phyloP scores from a whole-genome alignment of 1,140 invertebrate species.

The Leguminivora glycinivorella region DNA sequence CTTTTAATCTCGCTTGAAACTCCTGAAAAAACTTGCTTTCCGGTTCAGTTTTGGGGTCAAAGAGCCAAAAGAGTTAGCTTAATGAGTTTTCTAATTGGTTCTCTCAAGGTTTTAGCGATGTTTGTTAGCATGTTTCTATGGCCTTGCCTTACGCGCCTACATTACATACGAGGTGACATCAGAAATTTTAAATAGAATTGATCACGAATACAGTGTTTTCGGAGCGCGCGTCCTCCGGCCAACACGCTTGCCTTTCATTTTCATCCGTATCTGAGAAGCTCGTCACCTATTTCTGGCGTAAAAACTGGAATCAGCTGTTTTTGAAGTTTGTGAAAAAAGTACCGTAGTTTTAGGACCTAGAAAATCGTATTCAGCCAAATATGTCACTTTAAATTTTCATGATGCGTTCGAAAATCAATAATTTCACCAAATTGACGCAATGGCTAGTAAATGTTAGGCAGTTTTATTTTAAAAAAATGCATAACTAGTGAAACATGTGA shows the following conservation, averaged over 20 bases:
- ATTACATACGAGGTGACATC: slow-evolving; percentile 44
- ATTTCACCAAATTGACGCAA: neutral
- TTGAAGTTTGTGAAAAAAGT: neutral
- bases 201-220: slow-evolving; percentile 28
- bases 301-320: slow-evolving; percentile 1
- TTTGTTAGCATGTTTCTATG: slow-evolving; percentile 36
- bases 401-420: neutral
- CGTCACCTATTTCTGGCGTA: neutral
- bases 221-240: neutral
- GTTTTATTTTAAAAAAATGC: no score
- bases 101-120: slow-evolving; percentile 10
- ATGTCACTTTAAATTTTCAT: neutral
- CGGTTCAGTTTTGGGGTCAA: slow-evolving; percentile 12
- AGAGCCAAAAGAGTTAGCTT: slow-evolving; percentile 1
- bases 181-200: slow-evolving; percentile 50
- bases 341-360: neutral
- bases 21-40: slow-evolving; percentile 32
- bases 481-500: no score
- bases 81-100: neutral
- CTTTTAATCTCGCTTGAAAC: slow-evolving; percentile 37
- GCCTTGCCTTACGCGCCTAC: slow-evolving; percentile 56
- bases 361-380: neutral
- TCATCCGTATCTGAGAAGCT: neutral
- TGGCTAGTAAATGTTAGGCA: neutral
- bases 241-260: slow-evolving; percentile 4